Conservation (phyloP, 23 tunicate species). For the Pegea sp. region DNA sequence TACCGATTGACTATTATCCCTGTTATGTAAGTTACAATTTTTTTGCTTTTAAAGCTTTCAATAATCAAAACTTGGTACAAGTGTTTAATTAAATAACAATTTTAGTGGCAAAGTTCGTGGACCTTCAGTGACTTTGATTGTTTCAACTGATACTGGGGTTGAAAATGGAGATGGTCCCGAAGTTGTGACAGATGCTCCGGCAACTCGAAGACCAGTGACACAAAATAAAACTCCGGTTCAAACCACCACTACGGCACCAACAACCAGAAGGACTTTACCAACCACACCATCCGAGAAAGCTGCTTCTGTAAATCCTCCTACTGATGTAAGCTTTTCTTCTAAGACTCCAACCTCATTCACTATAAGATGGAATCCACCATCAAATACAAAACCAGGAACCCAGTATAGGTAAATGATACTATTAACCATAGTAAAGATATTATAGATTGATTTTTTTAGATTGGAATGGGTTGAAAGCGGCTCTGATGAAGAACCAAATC, state of each 20-base stretch:
- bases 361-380: constrained; percentile 10
- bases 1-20: constrained; percentile 29
- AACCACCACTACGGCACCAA: neutral
- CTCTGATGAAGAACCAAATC: neutral
- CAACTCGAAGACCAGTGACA: neutral
- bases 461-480: neutral
- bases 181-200: neutral
- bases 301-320: constrained; percentile 1
- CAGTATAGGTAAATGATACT: no score
- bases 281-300: neutral
- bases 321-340: constrained; percentile 11
- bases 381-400: no score
- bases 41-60: no score
- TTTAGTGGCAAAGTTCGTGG: constrained; percentile 11
- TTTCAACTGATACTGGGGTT: constrained; percentile 7
- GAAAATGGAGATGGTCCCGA: no score
- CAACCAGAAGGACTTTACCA: neutral
- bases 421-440: neutral
- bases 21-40: constrained; percentile 16
- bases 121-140: neutral
- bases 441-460: neutral
- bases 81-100: neutral
- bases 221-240: neutral
- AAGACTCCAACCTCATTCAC: constrained; percentile 7
- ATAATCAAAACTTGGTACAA: no score